Evolutionary conservation across 1,140 invertebrate species (phyloP).

Genomic region (Drosophila subpulchrella): DNA sequence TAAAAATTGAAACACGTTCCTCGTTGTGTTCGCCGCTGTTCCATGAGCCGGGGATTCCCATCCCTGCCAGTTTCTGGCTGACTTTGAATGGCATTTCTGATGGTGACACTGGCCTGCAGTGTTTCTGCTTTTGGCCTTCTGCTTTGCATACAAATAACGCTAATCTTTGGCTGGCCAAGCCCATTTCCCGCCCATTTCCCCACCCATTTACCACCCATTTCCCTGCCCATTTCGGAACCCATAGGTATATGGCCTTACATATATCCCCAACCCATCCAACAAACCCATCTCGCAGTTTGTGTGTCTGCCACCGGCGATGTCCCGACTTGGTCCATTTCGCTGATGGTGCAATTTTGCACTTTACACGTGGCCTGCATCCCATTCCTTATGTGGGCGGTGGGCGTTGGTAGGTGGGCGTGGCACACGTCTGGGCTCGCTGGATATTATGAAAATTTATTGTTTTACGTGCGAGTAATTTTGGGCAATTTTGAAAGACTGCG

Average conservation of each 20-base stretch:
- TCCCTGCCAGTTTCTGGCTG: conserved; percentile 24
- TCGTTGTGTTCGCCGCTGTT: conserved; percentile 39
- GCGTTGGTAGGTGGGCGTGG: background rate
- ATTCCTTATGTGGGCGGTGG: background rate
- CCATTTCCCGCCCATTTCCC: conserved; percentile 27
- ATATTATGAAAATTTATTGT: conserved; percentile 77
- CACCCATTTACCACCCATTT: conserved; percentile 9
- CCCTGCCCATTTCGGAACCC: conserved; percentile 9
- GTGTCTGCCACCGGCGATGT: conserved; percentile 34
- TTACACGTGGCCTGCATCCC: conserved; percentile 59
- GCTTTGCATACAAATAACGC: conserved; percentile 81
- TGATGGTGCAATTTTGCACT: conserved; percentile 79
- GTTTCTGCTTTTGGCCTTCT: conserved; percentile 65
- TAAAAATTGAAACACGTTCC: conserved; percentile 82
- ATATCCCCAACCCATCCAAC: background rate
- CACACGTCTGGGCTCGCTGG: conserved; percentile 24
- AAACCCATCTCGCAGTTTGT: conserved; percentile 10
- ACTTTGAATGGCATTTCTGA: conserved; percentile 74
- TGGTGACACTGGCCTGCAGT: conserved; percentile 25
- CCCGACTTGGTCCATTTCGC: conserved; percentile 47
- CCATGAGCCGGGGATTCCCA: background rate
- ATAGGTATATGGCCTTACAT: too few species aligned
- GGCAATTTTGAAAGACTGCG: conserved; percentile 48
- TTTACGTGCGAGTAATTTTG: conserved; percentile 74
- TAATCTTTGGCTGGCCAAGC: conserved; percentile 62